Conservation (phyloP, 2,888 invertebrate species). For the Drosophila limbata region DNA sequence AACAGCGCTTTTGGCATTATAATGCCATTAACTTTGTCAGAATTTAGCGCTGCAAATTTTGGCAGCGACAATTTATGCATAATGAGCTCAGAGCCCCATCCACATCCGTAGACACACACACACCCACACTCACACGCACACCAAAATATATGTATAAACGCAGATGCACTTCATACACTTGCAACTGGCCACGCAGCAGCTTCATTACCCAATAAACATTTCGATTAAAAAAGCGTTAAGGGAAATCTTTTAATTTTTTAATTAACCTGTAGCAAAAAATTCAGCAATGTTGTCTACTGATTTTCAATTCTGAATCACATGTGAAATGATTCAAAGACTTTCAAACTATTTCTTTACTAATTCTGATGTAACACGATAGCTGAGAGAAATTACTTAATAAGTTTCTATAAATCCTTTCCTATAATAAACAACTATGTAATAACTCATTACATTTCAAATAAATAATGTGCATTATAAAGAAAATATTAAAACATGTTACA, state of each 20-base stretch:
- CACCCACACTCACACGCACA: neutral
- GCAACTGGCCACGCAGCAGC: constrained; percentile 27
- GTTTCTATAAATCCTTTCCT: too few species aligned
- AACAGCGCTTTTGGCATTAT: constrained; percentile 71
- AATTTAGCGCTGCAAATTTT: constrained; percentile 76
- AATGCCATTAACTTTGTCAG: constrained; percentile 82
- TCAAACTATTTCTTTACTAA: neutral
- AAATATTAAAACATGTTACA: too few species aligned
- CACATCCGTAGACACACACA: neutral
- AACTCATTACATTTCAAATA: too few species aligned
- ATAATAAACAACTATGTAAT: too few species aligned
- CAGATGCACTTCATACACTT: constrained; percentile 18
- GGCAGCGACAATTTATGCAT: constrained; percentile 76
- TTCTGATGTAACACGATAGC: neutral
- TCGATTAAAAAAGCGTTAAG: neutral
- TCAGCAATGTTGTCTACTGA: neutral
- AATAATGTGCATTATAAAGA: too few species aligned
- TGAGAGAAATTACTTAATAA: too few species aligned
- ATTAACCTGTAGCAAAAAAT: neutral
- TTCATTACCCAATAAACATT: constrained; percentile 56
- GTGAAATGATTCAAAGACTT: neutral
- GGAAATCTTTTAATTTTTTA: neutral
- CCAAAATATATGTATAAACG: constrained; percentile 3
- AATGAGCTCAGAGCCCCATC: constrained; percentile 64
- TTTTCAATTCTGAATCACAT: neutral